Conservation (phyloP, 2,888 invertebrate species). For the Sabellastarte sp. region DNA sequence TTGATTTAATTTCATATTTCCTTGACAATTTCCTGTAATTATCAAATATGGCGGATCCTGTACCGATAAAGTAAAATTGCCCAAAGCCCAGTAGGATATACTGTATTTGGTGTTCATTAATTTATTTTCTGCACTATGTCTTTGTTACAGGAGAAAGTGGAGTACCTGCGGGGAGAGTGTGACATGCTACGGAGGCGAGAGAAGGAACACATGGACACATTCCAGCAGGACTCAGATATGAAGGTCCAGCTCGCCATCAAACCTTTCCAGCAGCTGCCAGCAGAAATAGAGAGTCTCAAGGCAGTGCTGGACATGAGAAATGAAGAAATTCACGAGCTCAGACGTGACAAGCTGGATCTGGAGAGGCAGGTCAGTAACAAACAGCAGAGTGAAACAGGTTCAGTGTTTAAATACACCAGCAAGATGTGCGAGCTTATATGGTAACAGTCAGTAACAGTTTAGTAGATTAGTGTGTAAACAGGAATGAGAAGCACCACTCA, state of each 20-base stretch:
- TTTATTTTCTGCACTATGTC: not conserved
- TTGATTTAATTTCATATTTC: too few species aligned
- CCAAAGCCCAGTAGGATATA: too few species aligned
- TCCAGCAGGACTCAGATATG: conserved; percentile 58
- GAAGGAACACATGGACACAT: conserved; percentile 54
- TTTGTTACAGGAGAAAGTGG: conserved; percentile 50
- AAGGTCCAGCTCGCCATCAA: conserved; percentile 58
- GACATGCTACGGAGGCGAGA: conserved; percentile 55
- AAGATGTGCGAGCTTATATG: too few species aligned
- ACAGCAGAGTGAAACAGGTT: too few species aligned
- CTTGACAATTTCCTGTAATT: too few species aligned
- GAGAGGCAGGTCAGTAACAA: conserved; percentile 68
- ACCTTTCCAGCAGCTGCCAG: conserved; percentile 63
- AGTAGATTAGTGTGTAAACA: too few species aligned
- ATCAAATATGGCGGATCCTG: too few species aligned
- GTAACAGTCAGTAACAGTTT: too few species aligned
- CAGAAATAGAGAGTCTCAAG: conserved; percentile 79
- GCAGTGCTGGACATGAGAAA: conserved; percentile 86
- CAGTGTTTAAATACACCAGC: too few species aligned
- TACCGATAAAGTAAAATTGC: too few species aligned
- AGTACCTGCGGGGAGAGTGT: conserved; percentile 51
- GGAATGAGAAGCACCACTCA: too few species aligned
- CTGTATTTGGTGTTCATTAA: too few species aligned
- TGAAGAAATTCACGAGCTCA: conserved; percentile 77
- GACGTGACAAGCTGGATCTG: conserved; percentile 64